Base-by-base conservation (phyloP, 2,888 invertebrate genomes). In the Tanaodytes sp. region DNA sequence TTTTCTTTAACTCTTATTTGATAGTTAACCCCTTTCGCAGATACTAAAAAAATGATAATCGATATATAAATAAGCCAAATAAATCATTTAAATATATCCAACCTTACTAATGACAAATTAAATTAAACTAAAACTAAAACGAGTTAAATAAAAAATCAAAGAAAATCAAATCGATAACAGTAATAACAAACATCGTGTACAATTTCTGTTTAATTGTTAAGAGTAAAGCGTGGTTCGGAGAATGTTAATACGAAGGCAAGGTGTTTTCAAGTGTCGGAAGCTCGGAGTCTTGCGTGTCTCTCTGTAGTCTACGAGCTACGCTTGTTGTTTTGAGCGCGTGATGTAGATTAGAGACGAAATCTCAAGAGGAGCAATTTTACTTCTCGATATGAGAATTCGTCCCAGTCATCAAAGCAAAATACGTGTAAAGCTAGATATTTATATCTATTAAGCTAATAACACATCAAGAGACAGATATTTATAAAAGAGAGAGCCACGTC, bases 141-240 rank as follows among this genome's bases (percentile, higher is more conserved):
- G n/a, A n/a, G n/a, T n/a, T n/a, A n/a, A n/a, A n/a, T n/a, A n/a
- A n/a, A n/a, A n/a, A n/a, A n/a, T n/a, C n/a, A n/a, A n/a, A n/a
- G n/a, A n/a, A n/a, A n/a, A n/a, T n/a, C n/a, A n/a, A n/a, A n/a
- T n/a, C n/a, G n/a, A n/a, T n/a, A n/a, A n/a, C n/a, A n/a, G 39
- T 51, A 57, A 18, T 78, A 80, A 79, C 77, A 76, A 80, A 79
- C 75, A 77, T 77, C 79, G 78, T 80, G 75, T 75, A 33, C 19
- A 40, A 37, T 65, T 67, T 72, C 57, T 72, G 74, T 74, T 70
- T 75, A 31, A 40, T 63, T 69, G 66, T 72, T 55, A 40, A 67
- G 46, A 64, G 46, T 57, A 51, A 67, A 66, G 66, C 66, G 62
- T 63, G 72, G 59, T 59, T 65, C 49, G 49, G 40, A 15, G 40